phyloP scores from a whole-genome alignment of 2,113 vertebrate genomes.

The Psilopogon haemacephalus region DNA sequence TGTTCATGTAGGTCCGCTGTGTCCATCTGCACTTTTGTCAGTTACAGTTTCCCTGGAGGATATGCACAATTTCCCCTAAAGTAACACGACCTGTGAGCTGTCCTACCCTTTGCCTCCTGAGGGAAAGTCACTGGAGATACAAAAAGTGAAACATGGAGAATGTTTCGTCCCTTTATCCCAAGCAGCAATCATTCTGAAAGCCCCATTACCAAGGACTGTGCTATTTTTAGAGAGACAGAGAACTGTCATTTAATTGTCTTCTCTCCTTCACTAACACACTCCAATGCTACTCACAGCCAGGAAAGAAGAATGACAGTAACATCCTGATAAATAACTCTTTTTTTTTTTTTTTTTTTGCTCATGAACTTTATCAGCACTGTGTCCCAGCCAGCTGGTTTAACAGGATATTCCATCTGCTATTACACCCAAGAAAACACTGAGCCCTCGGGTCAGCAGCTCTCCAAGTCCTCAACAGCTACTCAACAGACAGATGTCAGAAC shows the following conservation, averaged over 20 bases:
- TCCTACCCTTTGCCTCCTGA: neutral
- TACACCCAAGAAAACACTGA: neutral
- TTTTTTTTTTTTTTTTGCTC: neutral
- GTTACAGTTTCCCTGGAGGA: neutral
- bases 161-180: slow-evolving; percentile 2
- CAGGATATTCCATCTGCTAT: neutral
- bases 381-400: neutral
- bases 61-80: slow-evolving; percentile 3
- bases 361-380: neutral
- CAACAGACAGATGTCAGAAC: neutral
- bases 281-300: neutral
- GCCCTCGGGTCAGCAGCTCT: neutral
- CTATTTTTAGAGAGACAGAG: neutral
- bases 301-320: neutral
- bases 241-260: neutral
- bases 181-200: neutral
- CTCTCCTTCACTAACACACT: neutral
- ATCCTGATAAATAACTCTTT: neutral
- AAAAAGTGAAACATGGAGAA: neutral
- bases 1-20: neutral
- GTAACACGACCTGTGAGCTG: neutral
- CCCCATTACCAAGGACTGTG: neutral
- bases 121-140: neutral
- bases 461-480: neutral
- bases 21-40: neutral